These are phyloP conservation scores for Diorhabda sublineata DNA, from an alignment of 1,140 invertebrate species.

Conservation along the genomic window DNA sequence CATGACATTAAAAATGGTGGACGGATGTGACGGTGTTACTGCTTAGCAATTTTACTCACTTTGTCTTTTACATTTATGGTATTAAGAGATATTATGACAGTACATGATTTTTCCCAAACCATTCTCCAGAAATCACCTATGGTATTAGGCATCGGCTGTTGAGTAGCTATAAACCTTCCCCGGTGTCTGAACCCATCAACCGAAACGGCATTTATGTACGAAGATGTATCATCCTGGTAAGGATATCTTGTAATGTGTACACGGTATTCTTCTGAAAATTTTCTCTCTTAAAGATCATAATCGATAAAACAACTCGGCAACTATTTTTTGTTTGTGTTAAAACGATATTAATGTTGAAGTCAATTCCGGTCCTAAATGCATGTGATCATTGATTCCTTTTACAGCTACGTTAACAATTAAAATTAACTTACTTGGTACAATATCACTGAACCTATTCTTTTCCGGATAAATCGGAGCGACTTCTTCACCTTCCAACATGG, in stretches of 20 bases:
- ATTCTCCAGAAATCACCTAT: constrained; percentile 59
- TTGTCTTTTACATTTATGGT: constrained; percentile 37
- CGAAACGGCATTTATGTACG: constrained; percentile 32
- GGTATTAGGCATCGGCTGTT: constrained; percentile 53
- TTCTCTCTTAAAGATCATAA: too few relatives aligned
- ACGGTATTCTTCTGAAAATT: constrained; percentile 14
- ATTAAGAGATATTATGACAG: constrained; percentile 54
- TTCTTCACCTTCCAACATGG: constrained; percentile 9
- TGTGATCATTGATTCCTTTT: background rate
- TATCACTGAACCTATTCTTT: constrained; percentile 34
- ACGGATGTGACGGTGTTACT: too few relatives aligned
- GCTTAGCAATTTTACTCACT: constrained; percentile 16
- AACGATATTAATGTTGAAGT: too few relatives aligned
- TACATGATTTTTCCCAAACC: constrained; percentile 54
- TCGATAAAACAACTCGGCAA: too few relatives aligned
- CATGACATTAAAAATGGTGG: too few relatives aligned
- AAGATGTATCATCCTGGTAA: constrained; percentile 21
- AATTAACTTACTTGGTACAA: constrained; percentile 31
- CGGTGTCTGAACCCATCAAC: constrained; percentile 33
- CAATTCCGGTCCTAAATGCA: background rate
- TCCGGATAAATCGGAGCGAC: constrained; percentile 13
- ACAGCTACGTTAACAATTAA: background rate
- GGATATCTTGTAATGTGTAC: constrained; percentile 23
- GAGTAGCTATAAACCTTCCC: constrained; percentile 49
- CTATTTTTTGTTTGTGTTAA: too few relatives aligned